Base-by-base conservation (phyloP, 2,888 invertebrate genomes). In the Lissocephala sabroskyi region DNA sequence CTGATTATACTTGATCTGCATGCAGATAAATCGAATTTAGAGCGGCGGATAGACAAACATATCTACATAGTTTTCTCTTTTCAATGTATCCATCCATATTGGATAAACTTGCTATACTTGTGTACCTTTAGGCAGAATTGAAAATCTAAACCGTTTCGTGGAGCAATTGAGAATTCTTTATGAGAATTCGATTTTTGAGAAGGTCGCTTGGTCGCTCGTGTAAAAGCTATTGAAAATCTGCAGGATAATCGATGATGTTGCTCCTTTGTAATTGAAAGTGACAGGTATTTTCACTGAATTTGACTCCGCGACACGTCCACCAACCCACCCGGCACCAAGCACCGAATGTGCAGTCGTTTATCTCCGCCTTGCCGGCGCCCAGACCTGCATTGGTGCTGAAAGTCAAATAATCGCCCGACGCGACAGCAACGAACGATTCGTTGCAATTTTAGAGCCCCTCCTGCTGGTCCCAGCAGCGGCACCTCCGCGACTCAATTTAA, bases 191-290 rank as follows among this genome's bases (percentile, higher is more conserved):
- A n/a, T n/a, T n/a, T n/a, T n/a, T n/a, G n/a, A n/a, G n/a, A 23
- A 23, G 23, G 23, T 3, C 7, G 23, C 23, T 23, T 7, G 23
- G 23, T 23, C 3, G 7, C 23, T 23, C 23, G 23, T 23, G 7
- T 3, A 3, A 3, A 23, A 23, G 4, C 7, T 23, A 3, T 23
- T 23, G 3, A 16, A 16, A 16, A 4, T 35, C 14, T 13, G 23
- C 6, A 40, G n/a, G 23, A 40, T 52, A 65, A 60, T 65, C 63
- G 56, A 56, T 49, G 56, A 45, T 42, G 45, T 26, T 44, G 51
- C 42, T 41, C 13, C 52, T 56, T 53, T 60, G 58, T 61, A 61
- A 65, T 65, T 65, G 63, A 58, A 63, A 63, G 56, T 58, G 52
- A 56, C 56, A 45, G 51, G 33, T 14, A 19, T 45, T 45, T 52